These are phyloP conservation scores for Pyrocephalus nanus DNA, from an alignment of 2,797 vertebrate species.

Conservation along the genomic window DNA sequence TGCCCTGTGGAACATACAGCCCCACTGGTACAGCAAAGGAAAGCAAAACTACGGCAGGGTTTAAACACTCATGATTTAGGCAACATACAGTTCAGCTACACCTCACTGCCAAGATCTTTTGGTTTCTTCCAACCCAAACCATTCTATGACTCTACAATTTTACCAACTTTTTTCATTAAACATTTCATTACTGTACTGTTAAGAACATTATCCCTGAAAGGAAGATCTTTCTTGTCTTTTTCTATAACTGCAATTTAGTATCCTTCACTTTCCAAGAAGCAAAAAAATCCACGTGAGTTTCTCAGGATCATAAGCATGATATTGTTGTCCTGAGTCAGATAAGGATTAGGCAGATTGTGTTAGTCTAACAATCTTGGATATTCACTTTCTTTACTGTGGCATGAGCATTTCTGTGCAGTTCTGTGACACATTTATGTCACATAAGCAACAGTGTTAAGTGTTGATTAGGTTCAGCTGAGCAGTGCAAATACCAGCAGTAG, in stretches of 20 bases:
- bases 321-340: background rate
- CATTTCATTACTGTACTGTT: background rate
- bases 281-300: background rate
- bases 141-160: background rate
- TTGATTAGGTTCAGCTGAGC: background rate
- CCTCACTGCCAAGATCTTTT: background rate
- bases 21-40: accelerated
- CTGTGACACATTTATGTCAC: background rate
- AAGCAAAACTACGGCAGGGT: background rate
- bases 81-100: background rate
- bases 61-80: background rate
- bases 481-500: background rate
- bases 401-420: accelerated
- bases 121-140: background rate
- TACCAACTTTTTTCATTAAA: background rate
- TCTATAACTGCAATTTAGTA: background rate
- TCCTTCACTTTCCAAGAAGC: background rate
- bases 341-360: background rate
- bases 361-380: background rate
- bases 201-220: background rate
- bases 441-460: background rate
- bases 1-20: background rate
- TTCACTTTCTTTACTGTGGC: background rate
- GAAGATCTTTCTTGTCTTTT: background rate
- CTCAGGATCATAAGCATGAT: background rate